Evolutionary conservation across 2,797 vertebrate genomes (phyloP).

Genomic region (Adrianichthys oophorus): DNA sequence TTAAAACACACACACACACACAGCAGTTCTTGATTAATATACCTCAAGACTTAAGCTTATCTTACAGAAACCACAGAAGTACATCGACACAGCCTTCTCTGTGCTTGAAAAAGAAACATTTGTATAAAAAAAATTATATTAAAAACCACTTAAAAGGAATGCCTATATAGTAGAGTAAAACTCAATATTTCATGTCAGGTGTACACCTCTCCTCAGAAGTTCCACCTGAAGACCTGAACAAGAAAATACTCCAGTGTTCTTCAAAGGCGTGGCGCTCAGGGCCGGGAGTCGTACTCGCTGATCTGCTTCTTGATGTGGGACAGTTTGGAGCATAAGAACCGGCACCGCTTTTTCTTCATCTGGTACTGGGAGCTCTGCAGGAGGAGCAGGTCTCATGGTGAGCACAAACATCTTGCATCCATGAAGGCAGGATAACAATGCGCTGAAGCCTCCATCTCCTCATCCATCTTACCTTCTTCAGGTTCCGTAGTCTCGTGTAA

Average conservation of each 20-base stretch:
- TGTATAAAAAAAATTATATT: too few relatives aligned
- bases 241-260: background rate
- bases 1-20: too few relatives aligned
- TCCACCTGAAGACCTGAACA: background rate
- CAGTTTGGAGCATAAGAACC: conserved; percentile 83
- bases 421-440: too few relatives aligned
- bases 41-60: too few relatives aligned
- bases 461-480: conserved; percentile 73
- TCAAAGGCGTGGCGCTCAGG: conserved; percentile 42
- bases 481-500: conserved; percentile 76
- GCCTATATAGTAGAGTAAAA: too few relatives aligned
- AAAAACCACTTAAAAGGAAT: too few relatives aligned
- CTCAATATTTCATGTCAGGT: too few relatives aligned
- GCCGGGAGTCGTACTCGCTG: conserved; percentile 82
- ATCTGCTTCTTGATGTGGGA: conserved; percentile 89
- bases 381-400: background rate
- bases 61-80: too few relatives aligned
- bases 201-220: background rate
- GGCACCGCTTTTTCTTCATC: conserved; percentile 81
- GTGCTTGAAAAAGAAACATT: too few relatives aligned
- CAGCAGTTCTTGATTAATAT: too few relatives aligned
- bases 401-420: too few relatives aligned
- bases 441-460: background rate
- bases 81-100: too few relatives aligned
- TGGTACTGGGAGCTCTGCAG: conserved; percentile 82